Base-by-base conservation (phyloP, 1,140 invertebrate species). In the Melitaea cinxia region DNA sequence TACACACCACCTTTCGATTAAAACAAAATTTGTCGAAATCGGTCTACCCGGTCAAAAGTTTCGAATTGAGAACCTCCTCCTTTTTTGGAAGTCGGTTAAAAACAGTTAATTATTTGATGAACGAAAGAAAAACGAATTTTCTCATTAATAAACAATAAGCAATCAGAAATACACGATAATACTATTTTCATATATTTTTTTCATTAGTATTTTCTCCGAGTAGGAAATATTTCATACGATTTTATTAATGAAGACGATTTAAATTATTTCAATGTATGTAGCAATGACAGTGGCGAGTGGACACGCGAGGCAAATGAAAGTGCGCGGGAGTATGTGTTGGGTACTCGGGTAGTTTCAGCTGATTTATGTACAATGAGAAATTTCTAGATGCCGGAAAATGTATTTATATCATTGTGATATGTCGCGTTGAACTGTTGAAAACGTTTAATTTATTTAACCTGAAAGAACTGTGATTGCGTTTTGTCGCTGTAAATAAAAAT, bases 281-380 rank as follows among this genome's bases (percentile, higher is more conserved):
- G n/a, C n/a, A 56, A 26, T 56, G 53, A 56, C 35, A 56, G 19
- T 26, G 4, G 19, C 21, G 35, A 12, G 12, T n/a, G 21, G 33
- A 21, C 53, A 56, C 53, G 53, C 53, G 53, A 56, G 19, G 12
- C 53, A 37, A 56, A 35, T 39, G 53, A 56, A 56, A 56, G 53
- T 56, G 53, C 12, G 21, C 53, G 24, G 24, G 24, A 6, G 6
- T 26, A 4, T 6, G 24, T 26, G 24, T 26, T 26, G 24, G 24
- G 24, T 2, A 6, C 2, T 26, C 6, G 24, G 24, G 24, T 2
- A 6, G 6, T 26, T 37, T 37, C 39, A 45, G 15, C 6, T 45
- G 6, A 19, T 45, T 45, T n/a, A 19, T 45, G 15, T 19, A 12
- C 10, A 19, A 19, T 15, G 1, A 39, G 53, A 39, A 14, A 21